Percentiles rank a stretch among this genome's conserved stretches.
phyloP scores from a whole-genome alignment of 1,140 invertebrate species.

The Lasaia peninsularis region DNA sequence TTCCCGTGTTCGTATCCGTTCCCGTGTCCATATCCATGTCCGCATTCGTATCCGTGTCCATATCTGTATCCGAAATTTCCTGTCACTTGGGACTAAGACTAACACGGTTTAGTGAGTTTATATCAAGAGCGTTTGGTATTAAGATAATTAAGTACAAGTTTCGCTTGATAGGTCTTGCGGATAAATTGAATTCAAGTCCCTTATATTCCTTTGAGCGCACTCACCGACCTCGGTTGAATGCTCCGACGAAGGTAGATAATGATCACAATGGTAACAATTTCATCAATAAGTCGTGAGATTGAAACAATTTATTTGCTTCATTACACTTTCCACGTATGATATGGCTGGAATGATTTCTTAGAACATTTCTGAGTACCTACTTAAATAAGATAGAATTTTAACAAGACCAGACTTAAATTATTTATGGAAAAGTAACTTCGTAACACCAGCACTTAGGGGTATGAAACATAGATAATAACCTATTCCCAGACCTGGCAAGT shows the following conservation, averaged over 20 bases:
- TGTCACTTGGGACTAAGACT: neutral
- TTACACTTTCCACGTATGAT: neutral
- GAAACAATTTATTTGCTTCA: conserved; percentile 3
- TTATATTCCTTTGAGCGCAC: neutral
- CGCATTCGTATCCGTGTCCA: too few relatives aligned
- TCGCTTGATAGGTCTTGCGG: conserved; percentile 5
- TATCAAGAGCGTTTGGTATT: neutral
- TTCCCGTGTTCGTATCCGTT: too few relatives aligned
- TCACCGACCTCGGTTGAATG: neutral
- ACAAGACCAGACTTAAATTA: too few relatives aligned
- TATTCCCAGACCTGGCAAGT: too few relatives aligned
- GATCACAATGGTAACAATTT: neutral
- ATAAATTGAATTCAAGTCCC: conserved; percentile 2
- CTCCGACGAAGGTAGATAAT: neutral
- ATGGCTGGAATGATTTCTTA: too few relatives aligned
- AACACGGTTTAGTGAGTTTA: neutral
- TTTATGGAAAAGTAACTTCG: too few relatives aligned
- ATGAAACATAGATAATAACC: too few relatives aligned
- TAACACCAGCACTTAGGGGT: too few relatives aligned
- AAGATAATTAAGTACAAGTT: conserved; percentile 3
- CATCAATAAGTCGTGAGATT: neutral
- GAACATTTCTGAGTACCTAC: too few relatives aligned
- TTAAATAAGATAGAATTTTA: too few relatives aligned
- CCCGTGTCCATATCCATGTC: too few relatives aligned
- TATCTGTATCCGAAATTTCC: neutral